Percentiles rank a stretch among this genome's conserved stretches.
These are phyloP conservation scores for Ectemnius continuus DNA, from an alignment of 2,888 invertebrate genomes.

Conservation along the genomic window DNA sequence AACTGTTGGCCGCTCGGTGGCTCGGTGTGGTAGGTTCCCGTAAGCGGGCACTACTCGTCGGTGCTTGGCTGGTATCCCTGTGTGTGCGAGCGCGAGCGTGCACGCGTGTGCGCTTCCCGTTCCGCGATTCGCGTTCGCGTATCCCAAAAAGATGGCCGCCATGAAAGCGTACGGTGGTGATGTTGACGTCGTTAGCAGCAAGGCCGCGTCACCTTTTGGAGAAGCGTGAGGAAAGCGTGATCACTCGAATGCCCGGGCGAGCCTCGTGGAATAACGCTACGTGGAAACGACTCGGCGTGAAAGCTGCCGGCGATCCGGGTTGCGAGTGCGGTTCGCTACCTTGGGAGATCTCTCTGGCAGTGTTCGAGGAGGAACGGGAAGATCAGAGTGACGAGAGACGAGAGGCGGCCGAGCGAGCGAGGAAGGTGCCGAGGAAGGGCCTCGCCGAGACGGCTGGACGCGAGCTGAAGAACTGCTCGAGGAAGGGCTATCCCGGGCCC, in stretches of 20 bases:
- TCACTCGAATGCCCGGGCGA: constrained; percentile 57
- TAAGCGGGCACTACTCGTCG: not conserved
- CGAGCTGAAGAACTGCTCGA: constrained; percentile 27
- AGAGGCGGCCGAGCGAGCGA: constrained; percentile 34
- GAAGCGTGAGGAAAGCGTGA: constrained; percentile 64
- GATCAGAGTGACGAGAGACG: constrained; percentile 35
- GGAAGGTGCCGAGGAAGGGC: constrained; percentile 46
- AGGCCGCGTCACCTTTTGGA: constrained; percentile 70
- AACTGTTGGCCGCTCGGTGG: too few species aligned
- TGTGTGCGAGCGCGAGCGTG: constrained; percentile 24
- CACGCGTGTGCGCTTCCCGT: constrained; percentile 58
- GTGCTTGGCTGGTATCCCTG: constrained; percentile 14
- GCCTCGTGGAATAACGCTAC: constrained; percentile 40
- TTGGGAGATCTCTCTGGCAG: constrained; percentile 29
- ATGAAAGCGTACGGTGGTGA: constrained; percentile 76
- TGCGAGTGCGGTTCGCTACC: constrained; percentile 26
- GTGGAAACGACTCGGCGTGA: constrained; percentile 39
- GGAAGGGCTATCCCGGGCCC: constrained; percentile 15
- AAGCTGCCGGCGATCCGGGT: constrained; percentile 45
- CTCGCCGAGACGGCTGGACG: constrained; percentile 35
- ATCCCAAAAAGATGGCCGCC: constrained; percentile 76
- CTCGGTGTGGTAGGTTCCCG: constrained; percentile 1
- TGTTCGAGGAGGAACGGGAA: constrained; percentile 35
- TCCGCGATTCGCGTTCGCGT: constrained; percentile 60
- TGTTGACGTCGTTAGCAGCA: constrained; percentile 74